Conservation (phyloP, 2,888 invertebrate genomes). For the Sarcophaga subvicina region DNA sequence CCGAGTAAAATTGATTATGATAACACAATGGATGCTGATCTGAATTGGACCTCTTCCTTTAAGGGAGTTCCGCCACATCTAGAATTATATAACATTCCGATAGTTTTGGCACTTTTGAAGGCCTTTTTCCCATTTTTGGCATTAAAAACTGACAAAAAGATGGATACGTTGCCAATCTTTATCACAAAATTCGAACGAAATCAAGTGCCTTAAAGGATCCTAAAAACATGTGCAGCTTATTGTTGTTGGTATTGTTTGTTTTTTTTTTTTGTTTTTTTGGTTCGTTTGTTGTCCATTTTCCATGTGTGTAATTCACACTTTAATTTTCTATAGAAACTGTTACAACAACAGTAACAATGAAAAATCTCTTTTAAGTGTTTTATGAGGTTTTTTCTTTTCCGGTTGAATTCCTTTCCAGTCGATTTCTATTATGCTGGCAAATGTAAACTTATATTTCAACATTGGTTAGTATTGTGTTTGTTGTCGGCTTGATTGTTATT, state of each 20-base stretch:
- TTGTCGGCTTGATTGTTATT: background rate
- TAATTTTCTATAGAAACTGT: conserved; percentile 13
- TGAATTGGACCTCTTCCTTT: too few relatives aligned
- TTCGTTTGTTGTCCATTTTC: background rate
- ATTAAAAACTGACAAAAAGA: too few relatives aligned
- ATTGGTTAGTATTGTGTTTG: background rate
- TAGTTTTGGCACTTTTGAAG: too few relatives aligned
- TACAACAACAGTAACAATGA: background rate
- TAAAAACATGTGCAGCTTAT: conserved; percentile 15
- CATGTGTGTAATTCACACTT: conserved; percentile 17
- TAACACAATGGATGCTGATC: too few relatives aligned
- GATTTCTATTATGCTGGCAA: background rate
- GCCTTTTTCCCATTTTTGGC: too few relatives aligned
- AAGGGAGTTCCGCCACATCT: too few relatives aligned
- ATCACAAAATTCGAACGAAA: too few relatives aligned
- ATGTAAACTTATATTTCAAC: conserved; percentile 4
- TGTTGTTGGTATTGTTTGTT: background rate
- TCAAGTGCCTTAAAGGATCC: background rate
- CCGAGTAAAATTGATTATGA: too few relatives aligned
- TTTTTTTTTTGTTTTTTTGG: conserved; percentile 2
- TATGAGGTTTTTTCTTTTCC: conserved; percentile 1
- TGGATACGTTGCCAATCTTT: too few relatives aligned
- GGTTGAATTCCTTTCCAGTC: background rate
- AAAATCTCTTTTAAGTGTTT: background rate
- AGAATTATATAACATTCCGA: too few relatives aligned